Conservation (phyloP, 2,797 vertebrate genomes). For the Poecilia velifera region DNA sequence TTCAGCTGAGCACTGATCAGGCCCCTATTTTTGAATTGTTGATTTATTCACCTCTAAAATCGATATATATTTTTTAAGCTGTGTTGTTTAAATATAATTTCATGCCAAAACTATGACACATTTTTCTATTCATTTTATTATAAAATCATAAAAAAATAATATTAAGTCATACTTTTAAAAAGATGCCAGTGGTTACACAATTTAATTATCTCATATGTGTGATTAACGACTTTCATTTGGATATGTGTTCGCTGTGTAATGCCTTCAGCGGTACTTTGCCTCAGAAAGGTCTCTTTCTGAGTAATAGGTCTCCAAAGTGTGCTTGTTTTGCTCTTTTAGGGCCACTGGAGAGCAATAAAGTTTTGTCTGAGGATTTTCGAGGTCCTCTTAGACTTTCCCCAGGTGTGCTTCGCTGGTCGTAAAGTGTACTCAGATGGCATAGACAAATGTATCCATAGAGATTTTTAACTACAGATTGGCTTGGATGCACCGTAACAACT, state of each 20-base stretch:
- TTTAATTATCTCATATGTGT: conserved; percentile 22
- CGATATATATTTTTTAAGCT: background rate
- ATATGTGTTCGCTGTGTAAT: conserved; percentile 55
- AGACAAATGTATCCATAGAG: conserved; percentile 53
- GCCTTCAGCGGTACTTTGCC: conserved; percentile 54
- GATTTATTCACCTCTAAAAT: background rate
- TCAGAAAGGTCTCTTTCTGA: conserved; percentile 77
- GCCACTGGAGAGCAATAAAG: conserved; percentile 75
- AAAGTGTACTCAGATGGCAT: conserved; percentile 61
- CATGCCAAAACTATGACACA: background rate
- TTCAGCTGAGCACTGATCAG: background rate
- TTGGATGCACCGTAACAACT: conserved; percentile 20
- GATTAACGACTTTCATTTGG: conserved; percentile 48
- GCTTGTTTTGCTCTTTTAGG: conserved; percentile 81
- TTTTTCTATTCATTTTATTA: background rate
- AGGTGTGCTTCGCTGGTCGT: conserved; percentile 70
- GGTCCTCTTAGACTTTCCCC: conserved; percentile 69
- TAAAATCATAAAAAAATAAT: background rate
- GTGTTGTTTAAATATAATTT: background rate
- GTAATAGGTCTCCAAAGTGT: conserved; percentile 80
- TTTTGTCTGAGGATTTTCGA: conserved; percentile 68
- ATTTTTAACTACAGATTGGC: conserved; percentile 39
- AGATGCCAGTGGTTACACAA: background rate
- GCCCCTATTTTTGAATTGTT: background rate
- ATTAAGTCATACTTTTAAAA: conserved; percentile 1